Percentiles rank a stretch among this genome's conserved stretches.
These are phyloP conservation scores for Microcebus ravelobensis DNA, from an alignment of 2,113 vertebrate species.

Conservation along the genomic window DNA sequence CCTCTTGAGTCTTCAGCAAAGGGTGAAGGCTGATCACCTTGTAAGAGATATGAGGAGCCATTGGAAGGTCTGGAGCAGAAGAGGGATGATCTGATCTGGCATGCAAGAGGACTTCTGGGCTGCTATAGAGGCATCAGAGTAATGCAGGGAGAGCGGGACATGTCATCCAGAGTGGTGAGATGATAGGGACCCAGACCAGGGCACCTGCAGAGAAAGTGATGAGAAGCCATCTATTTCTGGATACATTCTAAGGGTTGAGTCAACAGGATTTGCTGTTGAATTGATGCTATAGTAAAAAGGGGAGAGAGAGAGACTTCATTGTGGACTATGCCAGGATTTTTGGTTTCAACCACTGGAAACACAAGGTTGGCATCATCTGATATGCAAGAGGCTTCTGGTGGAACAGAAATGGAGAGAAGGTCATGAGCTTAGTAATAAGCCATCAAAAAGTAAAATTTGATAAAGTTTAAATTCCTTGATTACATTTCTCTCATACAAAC, in stretches of 20 bases:
- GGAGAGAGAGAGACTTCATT: neutral
- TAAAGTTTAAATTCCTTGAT: neutral
- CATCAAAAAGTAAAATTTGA: neutral
- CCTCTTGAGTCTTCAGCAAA: neutral
- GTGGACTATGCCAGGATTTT: neutral
- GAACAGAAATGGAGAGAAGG: neutral
- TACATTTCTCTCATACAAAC: conserved; percentile 2
- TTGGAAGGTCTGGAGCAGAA: neutral
- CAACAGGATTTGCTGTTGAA: neutral
- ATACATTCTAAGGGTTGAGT: neutral
- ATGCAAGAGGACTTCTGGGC: neutral
- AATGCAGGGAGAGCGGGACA: neutral
- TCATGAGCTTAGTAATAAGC: neutral
- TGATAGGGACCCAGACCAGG: neutral
- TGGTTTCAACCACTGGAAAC: neutral
- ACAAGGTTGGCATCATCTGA: neutral
- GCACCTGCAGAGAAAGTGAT: neutral
- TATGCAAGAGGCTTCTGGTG: neutral
- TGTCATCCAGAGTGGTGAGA: neutral
- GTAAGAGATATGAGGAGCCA: neutral
- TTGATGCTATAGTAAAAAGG: neutral
- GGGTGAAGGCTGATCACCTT: neutral
- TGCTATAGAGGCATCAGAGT: neutral
- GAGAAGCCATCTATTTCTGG: neutral
- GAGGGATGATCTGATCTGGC: neutral